phyloP scores from a whole-genome alignment of 2,113 vertebrate species.

The Lasiurus cinereus region DNA sequence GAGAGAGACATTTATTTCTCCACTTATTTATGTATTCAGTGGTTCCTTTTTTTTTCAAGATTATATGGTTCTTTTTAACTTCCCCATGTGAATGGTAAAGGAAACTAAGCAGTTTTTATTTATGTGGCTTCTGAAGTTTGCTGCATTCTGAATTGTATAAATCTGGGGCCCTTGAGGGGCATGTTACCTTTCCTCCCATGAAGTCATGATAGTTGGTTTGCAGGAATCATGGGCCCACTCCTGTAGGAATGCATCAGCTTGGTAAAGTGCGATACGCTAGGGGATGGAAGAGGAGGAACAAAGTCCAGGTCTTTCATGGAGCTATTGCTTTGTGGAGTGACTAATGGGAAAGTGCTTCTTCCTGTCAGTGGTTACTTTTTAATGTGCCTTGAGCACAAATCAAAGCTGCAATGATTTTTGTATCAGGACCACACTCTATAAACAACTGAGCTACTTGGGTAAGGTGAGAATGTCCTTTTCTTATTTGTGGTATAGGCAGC shows the following conservation, averaged over 20 bases:
- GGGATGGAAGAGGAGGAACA: slow-evolving; percentile 30
- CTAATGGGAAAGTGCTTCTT: slow-evolving; percentile 44
- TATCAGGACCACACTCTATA: too few species aligned
- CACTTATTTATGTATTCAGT: too few species aligned
- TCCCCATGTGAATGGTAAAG: neutral
- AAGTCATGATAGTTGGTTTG: neutral
- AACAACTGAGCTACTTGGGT: too few species aligned
- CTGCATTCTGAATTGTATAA: slow-evolving; percentile 27
- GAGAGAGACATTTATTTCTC: too few species aligned
- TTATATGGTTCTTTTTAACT: neutral
- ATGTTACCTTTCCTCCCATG: slow-evolving; percentile 45
- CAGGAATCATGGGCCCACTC: slow-evolving; percentile 20
- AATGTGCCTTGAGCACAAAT: too few species aligned
- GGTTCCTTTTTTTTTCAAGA: too few species aligned
- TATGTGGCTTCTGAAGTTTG: slow-evolving; percentile 47
- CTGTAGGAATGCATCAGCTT: slow-evolving; percentile 59
- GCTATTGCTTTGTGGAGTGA: slow-evolving; percentile 73
- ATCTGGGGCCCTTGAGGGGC: slow-evolving; percentile 20
- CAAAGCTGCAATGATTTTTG: too few species aligned
- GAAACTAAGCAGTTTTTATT: neutral
- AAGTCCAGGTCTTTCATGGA: slow-evolving; percentile 42
- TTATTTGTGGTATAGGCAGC: too few species aligned
- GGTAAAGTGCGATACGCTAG: slow-evolving; percentile 75
- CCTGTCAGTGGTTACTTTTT: neutral
- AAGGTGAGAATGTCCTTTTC: too few species aligned